Base-by-base conservation (phyloP, 1,140 invertebrate genomes). In the Euschistus heros region DNA sequence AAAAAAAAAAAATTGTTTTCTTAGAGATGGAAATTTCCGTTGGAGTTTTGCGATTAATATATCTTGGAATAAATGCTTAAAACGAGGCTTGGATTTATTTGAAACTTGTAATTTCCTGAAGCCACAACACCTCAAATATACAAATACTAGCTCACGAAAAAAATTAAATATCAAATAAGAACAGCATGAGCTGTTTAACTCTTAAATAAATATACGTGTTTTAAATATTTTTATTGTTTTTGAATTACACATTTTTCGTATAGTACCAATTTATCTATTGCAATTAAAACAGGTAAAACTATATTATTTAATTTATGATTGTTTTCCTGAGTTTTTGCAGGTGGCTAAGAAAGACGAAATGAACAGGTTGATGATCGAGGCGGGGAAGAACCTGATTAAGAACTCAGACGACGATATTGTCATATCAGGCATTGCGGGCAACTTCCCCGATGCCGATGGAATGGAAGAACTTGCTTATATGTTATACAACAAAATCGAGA, bases 371-470 rank as follows among this genome's bases (percentile, higher is more conserved):
- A 68, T 68, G 15, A 62, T 72, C 10, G 62, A 66, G 24, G 71
- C 71, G 2, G 72, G 72, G 0, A 64, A 66, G 22, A 66, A 62
- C 52, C 62, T 74, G 2, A 71, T 68, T 13, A 42, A 67, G 10
- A 63, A 65, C 3, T 75, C 79, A 5, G 86, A 82, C 0, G 89
- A 93, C 65, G 89, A 93, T 70, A 82, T 96, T 62, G 86, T 91
- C 33, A 89, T 96, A 69, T 78, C 79, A 64, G 89, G 89, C 27
- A 82, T 94, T 15, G 83, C 91, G 0, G 92, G 93, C 15, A 81
- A 85, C 72, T 94, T 93, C 76, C 94, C 94, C 0, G 85, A 94
- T 69, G 91, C 87, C 0, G 80, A 87, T 46, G 90, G 89, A 72
- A 80, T 96, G 42, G 74, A 80, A 18, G 82, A 91, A 69, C 88